These are phyloP conservation scores for Tenthredo scrophulariae DNA, from an alignment of 2,888 invertebrate genomes.

Conservation along the genomic window DNA sequence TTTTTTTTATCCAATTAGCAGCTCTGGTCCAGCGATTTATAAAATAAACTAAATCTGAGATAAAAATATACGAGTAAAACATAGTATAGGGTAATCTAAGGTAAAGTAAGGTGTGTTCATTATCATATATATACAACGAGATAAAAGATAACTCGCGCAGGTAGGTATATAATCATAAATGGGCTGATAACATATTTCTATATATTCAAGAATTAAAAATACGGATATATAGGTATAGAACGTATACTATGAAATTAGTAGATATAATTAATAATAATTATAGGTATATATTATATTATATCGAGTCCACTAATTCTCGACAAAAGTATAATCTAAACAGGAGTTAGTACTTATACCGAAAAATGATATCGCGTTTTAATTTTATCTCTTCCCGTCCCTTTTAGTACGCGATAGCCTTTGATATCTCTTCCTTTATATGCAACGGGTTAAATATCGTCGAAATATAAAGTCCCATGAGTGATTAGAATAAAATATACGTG, in stretches of 20 bases:
- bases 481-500: background rate
- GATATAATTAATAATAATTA: background rate
- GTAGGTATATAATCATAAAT: background rate
- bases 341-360: too few species aligned
- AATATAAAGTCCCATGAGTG: background rate
- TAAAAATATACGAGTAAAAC: background rate
- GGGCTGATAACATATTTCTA: background rate
- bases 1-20: background rate
- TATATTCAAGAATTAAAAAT: background rate
- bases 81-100: background rate
- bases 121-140: background rate
- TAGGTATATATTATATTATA: background rate
- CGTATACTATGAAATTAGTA: background rate
- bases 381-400: too few species aligned
- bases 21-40: background rate
- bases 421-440: too few species aligned
- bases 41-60: background rate
- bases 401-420: too few species aligned
- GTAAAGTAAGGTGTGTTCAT: background rate
- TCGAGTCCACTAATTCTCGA: background rate
- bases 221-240: background rate
- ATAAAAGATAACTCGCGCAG: background rate
- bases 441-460: too few species aligned
- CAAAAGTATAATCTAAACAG: background rate
- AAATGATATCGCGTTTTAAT: too few species aligned